phyloP scores from a whole-genome alignment of 2,888 invertebrate genomes.

The Rhorus exstirpatorius region DNA sequence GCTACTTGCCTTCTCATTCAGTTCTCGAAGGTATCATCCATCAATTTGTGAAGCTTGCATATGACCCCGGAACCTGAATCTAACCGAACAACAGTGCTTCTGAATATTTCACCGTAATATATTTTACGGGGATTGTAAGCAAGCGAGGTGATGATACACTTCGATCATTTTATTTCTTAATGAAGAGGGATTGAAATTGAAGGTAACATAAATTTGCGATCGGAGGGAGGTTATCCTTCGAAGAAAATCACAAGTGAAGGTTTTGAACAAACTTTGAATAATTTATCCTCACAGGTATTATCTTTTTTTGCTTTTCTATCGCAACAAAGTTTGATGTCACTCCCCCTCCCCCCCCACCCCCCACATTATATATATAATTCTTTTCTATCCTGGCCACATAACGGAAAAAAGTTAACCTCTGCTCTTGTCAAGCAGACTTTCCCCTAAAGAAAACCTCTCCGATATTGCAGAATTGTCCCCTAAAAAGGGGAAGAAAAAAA shows the following conservation, averaged over 20 bases:
- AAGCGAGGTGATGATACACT: not conserved
- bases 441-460: not conserved
- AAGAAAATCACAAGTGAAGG: not conserved
- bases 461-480: not conserved
- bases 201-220: slow-evolving; percentile 3
- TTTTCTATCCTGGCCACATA: not conserved
- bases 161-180: slow-evolving; percentile 22
- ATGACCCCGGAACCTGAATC: not conserved
- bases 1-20: slow-evolving; percentile 28
- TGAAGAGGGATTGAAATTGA: slow-evolving; percentile 26
- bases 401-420: not conserved
- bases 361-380: too few relatives aligned
- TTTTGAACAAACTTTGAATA: not conserved
- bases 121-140: not conserved
- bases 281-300: not conserved
- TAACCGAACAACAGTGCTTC: not conserved
- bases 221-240: slow-evolving; percentile 13
- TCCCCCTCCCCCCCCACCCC: too few relatives aligned
- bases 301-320: not conserved
- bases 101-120: slow-evolving; percentile 5
- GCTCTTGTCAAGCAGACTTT: not conserved
- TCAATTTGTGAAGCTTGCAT: slow-evolving; percentile 50
- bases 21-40: slow-evolving; percentile 52
- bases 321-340: not conserved
- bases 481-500: not conserved